Conservation (phyloP, 2,113 vertebrate genomes). For the Pseudorectes ferrugineus region DNA sequence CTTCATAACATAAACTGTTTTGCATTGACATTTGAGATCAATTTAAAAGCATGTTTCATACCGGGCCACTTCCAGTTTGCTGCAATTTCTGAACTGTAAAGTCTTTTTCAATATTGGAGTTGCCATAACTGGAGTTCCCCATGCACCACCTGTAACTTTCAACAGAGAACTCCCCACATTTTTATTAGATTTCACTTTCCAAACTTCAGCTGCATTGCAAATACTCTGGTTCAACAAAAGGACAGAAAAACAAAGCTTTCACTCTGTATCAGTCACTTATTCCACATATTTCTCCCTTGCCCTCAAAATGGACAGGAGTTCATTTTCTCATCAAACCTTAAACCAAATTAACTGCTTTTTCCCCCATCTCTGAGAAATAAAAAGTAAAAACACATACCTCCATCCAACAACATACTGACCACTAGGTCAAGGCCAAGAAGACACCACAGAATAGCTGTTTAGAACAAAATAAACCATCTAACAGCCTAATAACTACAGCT, state of each 20-base stretch:
- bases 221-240: neutral
- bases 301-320: neutral
- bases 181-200: neutral
- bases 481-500: neutral
- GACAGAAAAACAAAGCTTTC: neutral
- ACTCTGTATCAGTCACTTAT: neutral
- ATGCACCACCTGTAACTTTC: neutral
- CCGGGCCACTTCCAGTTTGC: neutral
- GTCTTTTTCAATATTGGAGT: neutral
- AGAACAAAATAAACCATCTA: neutral
- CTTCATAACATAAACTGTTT: neutral
- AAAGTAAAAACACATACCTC: neutral
- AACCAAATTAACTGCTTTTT: fast-evolving
- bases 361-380: neutral
- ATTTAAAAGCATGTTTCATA: neutral
- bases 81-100: neutral
- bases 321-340: neutral
- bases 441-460: neutral
- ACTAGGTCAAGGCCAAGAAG: neutral
- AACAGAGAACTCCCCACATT: neutral
- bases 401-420: neutral
- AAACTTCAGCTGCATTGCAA: neutral
- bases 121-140: neutral
- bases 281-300: neutral
- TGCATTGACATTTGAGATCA: neutral